phyloP scores from a whole-genome alignment of 2,113 vertebrate species.

The Ondatra zibethicus region DNA sequence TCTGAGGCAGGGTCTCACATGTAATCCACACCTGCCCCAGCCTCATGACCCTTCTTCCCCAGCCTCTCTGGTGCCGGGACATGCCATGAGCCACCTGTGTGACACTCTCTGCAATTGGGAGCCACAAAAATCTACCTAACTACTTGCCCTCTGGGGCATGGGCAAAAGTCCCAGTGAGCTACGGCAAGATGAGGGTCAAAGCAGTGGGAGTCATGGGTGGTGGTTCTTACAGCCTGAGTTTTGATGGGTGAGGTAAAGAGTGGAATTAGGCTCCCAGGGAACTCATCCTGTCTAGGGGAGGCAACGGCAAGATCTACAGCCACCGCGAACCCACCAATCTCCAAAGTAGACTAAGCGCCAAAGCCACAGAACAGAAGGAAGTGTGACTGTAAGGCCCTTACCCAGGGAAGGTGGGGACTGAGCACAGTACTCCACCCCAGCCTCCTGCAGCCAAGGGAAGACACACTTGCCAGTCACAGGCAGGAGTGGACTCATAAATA shows the following conservation, averaged over 20 bases:
- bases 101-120: not conserved
- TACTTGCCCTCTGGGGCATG: not conserved
- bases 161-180: not conserved
- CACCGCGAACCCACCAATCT: not conserved
- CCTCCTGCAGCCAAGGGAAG: not conserved
- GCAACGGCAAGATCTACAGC: not conserved
- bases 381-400: not conserved
- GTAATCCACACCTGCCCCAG: not conserved
- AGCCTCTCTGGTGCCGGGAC: not conserved
- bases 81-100: not conserved
- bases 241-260: no score
- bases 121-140: not conserved
- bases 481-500: not conserved
- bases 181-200: not conserved
- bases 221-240: not conserved
- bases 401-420: no score
- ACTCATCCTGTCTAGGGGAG: not conserved
- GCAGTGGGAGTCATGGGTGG: not conserved
- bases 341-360: not conserved
- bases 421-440: not conserved
- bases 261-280: not conserved
- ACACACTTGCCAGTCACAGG: not conserved
- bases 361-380: not conserved
- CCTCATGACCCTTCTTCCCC: not conserved
- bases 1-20: not conserved